Conservation (phyloP, 2,113 vertebrate genomes). For the Panthera tigris region DNA sequence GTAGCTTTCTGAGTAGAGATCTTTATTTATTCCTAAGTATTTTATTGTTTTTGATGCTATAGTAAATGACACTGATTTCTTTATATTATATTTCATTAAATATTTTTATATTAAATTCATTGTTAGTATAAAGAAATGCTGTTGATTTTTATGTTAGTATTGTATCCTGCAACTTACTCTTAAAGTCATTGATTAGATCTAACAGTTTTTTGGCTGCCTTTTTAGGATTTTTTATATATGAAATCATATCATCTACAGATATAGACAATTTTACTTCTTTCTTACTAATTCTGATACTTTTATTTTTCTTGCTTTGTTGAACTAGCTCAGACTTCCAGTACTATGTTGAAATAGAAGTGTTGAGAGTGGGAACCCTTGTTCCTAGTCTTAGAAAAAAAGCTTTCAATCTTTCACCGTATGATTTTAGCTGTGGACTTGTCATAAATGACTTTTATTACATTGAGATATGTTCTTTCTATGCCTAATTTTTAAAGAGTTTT, state of each 20-base stretch:
- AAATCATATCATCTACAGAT: not conserved
- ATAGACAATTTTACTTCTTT: not conserved
- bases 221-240: not conserved
- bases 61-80: not conserved
- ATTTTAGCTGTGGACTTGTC: not conserved
- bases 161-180: not conserved
- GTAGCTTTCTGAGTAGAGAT: not conserved
- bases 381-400: not conserved
- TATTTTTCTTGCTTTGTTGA: not conserved
- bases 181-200: not conserved
- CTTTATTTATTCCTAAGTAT: not conserved
- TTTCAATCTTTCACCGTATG: not conserved
- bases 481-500: not conserved
- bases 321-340: not conserved
- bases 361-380: not conserved
- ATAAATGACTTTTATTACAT: not conserved
- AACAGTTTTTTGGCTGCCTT: not conserved
- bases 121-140: not conserved
- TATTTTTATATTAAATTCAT: not conserved
- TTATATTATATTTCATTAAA: not conserved
- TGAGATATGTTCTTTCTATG: no score
- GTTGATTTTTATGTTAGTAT: not conserved
- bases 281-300: not conserved
- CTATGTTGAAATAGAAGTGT: not conserved
- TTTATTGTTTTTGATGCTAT: not conserved